Percentiles rank a stretch among this genome's conserved stretches.
phyloP scores from a whole-genome alignment of 2,888 invertebrate species.

The Drosophila conformis region DNA sequence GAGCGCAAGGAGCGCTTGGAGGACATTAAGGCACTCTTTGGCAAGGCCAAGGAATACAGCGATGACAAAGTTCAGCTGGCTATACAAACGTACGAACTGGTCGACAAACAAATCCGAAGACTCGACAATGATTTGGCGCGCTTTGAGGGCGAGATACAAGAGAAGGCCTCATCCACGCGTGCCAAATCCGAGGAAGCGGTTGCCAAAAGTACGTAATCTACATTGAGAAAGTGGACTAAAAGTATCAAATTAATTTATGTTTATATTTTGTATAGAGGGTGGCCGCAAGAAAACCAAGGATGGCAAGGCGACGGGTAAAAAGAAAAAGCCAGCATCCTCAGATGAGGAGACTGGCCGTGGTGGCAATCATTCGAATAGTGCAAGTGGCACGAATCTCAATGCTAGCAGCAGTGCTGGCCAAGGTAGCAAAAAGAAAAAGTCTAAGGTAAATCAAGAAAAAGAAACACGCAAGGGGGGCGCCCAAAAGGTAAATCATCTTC shows the following conservation, averaged over 20 bases:
- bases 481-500: constrained; percentile 85
- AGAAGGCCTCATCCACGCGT: constrained; percentile 93
- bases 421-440: constrained; percentile 85
- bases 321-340: constrained; percentile 86
- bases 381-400: constrained; percentile 53
- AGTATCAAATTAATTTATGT: not conserved
- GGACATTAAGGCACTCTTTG: constrained; percentile 93
- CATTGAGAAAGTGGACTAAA: not conserved
- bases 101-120: constrained; percentile 98
- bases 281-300: constrained; percentile 90
- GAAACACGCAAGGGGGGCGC: constrained; percentile 85
- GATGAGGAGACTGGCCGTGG: constrained; percentile 82
- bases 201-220: constrained; percentile 86
- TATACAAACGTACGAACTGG: constrained; percentile 98
- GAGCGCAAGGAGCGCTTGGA: constrained; percentile 92
- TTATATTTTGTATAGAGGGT: constrained; percentile 86
- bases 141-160: constrained; percentile 98
- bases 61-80: constrained; percentile 99
- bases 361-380: constrained; percentile 54
- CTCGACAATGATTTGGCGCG: constrained; percentile 98
- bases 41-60: constrained; percentile 97
- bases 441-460: constrained; percentile 86
- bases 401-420: constrained; percentile 77
- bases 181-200: constrained; percentile 88
- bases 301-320: constrained; percentile 87